Evolutionary conservation across 2,888 invertebrate genomes (phyloP).

Genomic region (Trichogramma evanescens): DNA sequence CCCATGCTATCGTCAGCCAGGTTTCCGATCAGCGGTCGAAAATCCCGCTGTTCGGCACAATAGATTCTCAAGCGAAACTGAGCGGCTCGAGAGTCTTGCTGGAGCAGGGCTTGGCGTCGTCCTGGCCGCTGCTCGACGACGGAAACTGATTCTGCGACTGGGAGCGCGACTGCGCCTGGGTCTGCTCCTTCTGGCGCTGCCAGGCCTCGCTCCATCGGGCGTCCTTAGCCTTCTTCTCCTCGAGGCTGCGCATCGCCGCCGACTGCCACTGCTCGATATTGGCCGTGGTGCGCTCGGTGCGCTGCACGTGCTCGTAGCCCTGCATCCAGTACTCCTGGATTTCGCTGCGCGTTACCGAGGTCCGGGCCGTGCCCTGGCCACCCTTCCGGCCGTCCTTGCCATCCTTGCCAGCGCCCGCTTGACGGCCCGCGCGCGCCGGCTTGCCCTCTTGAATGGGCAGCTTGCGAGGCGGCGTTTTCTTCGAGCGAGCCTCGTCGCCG

Average conservation of each 20-base stretch:
- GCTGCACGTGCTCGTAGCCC: slow-evolving; percentile 24
- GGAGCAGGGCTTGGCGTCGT: slow-evolving; percentile 43
- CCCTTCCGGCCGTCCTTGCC: slow-evolving; percentile 23
- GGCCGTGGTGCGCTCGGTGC: slow-evolving; percentile 33
- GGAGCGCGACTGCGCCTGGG: not conserved
- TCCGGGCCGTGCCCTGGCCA: slow-evolving; percentile 16
- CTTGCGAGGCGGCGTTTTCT: slow-evolving; percentile 33
- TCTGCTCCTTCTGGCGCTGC: slow-evolving; percentile 16
- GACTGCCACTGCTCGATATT: slow-evolving; percentile 42
- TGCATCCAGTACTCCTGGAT: slow-evolving; percentile 28
- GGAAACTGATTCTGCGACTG: not conserved
- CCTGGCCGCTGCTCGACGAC: not conserved
- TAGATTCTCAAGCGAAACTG: slow-evolving; percentile 35
- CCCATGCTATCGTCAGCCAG: no score
- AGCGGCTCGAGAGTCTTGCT: slow-evolving; percentile 44
- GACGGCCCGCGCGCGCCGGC: slow-evolving; percentile 15
- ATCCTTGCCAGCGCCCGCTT: slow-evolving; percentile 25
- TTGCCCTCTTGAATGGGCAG: slow-evolving; percentile 32
- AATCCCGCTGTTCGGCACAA: no score
- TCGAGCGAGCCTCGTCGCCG: slow-evolving; percentile 25
- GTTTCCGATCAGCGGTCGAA: no score
- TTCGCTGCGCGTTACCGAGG: slow-evolving; percentile 25
- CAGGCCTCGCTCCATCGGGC: slow-evolving; percentile 16
- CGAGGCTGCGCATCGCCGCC: slow-evolving; percentile 26
- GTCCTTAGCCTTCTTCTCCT: slow-evolving; percentile 24